phyloP scores from a whole-genome alignment of 2,797 vertebrate genomes.

The Molossus alvarezi region DNA sequence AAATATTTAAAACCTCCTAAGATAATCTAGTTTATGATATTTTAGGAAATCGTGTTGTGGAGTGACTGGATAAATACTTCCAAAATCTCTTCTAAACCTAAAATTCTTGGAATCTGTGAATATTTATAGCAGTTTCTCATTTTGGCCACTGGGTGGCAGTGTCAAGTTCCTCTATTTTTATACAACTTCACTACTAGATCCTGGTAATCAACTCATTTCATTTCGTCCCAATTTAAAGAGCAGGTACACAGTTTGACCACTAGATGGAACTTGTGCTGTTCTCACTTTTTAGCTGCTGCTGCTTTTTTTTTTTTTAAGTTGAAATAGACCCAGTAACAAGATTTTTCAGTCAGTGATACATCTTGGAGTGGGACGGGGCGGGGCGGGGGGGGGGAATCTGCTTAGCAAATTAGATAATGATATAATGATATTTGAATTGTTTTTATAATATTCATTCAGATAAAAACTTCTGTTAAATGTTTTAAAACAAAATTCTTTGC shows the following conservation, averaged over 20 bases:
- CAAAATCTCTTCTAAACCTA: not conserved
- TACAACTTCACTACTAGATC: not conserved
- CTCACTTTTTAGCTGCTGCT: conserved; percentile 26
- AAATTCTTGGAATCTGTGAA: not conserved
- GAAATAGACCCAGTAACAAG: conserved; percentile 61
- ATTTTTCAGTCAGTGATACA: conserved; percentile 4
- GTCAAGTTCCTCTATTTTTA: conserved; percentile 37
- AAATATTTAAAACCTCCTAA: not conserved
- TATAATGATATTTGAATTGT: not conserved
- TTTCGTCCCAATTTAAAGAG: not conserved
- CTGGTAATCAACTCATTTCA: not conserved
- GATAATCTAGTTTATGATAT: not conserved
- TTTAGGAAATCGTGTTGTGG: not conserved
- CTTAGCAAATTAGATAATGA: not conserved
- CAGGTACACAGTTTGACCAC: conserved; percentile 65
- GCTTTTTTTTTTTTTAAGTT: not conserved
- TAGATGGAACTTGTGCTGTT: conserved; percentile 81
- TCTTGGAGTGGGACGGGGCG: not conserved
- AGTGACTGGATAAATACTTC: not conserved
- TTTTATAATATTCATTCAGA: not conserved
- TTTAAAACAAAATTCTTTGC: conserved; percentile 27
- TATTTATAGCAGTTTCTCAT: not conserved
- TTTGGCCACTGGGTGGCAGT: conserved; percentile 67
- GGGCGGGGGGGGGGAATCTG: not conserved
- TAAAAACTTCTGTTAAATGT: not conserved